Evolutionary conservation across 1,140 invertebrate species (phyloP).

Genomic region (Drosophila auraria): DNA sequence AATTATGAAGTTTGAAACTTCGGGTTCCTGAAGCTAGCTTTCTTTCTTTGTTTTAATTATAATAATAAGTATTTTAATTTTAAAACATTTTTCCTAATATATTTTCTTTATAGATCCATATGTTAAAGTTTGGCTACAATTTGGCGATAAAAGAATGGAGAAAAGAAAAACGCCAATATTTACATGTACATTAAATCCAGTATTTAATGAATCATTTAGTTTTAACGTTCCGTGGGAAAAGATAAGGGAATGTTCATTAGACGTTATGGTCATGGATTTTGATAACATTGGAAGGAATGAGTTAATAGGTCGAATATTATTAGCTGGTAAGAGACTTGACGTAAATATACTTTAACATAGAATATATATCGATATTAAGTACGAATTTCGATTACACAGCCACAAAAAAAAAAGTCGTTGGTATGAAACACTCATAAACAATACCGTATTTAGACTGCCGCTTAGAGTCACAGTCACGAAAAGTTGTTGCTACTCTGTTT

Average conservation of each 20-base stretch:
- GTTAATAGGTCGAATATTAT: slow-evolving; percentile 94
- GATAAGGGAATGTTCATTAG: slow-evolving; percentile 95
- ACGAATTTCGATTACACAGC: too few species aligned
- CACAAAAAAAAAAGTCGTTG: too few species aligned
- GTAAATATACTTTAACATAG: not conserved
- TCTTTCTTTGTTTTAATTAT: too few species aligned
- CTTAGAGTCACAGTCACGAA: too few species aligned
- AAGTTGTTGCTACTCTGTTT: too few species aligned
- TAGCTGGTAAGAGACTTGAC: slow-evolving; percentile 88
- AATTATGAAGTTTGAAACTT: too few species aligned
- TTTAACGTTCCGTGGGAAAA: slow-evolving; percentile 98
- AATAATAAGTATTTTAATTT: not conserved
- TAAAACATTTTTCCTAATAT: not conserved
- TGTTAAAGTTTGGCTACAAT: slow-evolving; percentile 98
- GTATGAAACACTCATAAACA: too few species aligned
- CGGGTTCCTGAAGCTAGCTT: too few species aligned
- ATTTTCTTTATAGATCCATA: slow-evolving; percentile 92
- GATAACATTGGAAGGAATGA: slow-evolving; percentile 97
- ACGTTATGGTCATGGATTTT: slow-evolving; percentile 97
- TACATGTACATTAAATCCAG: slow-evolving; percentile 95
- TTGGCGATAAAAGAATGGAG: slow-evolving; percentile 96
- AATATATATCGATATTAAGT: too few species aligned
- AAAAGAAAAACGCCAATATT: slow-evolving; percentile 98
- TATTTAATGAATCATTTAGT: slow-evolving; percentile 97
- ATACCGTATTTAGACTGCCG: too few species aligned